These are phyloP conservation scores for Gortyna flavago DNA, from an alignment of 2,888 invertebrate genomes.

Conservation along the genomic window DNA sequence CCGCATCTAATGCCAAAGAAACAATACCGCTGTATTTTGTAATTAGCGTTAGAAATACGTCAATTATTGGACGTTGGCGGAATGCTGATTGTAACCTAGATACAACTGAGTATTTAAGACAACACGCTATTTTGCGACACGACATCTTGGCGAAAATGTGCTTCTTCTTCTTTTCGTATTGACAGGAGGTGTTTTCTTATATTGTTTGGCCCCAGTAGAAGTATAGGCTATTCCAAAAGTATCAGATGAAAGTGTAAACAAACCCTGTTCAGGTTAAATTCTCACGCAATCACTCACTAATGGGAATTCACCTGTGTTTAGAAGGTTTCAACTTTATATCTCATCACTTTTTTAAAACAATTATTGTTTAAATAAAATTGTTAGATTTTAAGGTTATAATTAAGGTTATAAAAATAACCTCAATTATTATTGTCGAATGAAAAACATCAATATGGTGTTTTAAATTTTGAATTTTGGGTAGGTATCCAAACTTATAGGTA, in stretches of 20 bases:
- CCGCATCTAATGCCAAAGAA: slow-evolving; percentile 25
- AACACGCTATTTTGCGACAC: slow-evolving; percentile 44
- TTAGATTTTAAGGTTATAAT: background rate
- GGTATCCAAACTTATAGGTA: background rate
- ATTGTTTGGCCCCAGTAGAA: background rate
- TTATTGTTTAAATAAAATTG: background rate
- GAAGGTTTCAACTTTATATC: background rate
- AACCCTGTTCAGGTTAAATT: background rate
- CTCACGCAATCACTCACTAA: background rate
- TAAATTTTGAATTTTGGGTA: background rate
- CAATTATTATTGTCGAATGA: background rate
- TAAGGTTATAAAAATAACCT: background rate
- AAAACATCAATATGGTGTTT: background rate
- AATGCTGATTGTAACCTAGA: slow-evolving; percentile 57
- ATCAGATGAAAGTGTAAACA: background rate
- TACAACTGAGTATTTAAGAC: slow-evolving; percentile 23
- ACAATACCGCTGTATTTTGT: slow-evolving; percentile 31
- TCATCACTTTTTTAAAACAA: background rate
- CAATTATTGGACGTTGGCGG: slow-evolving; percentile 55
- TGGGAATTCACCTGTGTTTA: background rate
- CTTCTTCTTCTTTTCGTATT: background rate
- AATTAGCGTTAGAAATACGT: slow-evolving; percentile 57
- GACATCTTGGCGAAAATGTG: slow-evolving; percentile 37
- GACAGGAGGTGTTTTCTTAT: background rate
- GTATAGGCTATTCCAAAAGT: background rate